Percentiles rank a stretch among this genome's conserved stretches.
phyloP scores from a whole-genome alignment of 2,113 vertebrate genomes.

The Cacatua alba region DNA sequence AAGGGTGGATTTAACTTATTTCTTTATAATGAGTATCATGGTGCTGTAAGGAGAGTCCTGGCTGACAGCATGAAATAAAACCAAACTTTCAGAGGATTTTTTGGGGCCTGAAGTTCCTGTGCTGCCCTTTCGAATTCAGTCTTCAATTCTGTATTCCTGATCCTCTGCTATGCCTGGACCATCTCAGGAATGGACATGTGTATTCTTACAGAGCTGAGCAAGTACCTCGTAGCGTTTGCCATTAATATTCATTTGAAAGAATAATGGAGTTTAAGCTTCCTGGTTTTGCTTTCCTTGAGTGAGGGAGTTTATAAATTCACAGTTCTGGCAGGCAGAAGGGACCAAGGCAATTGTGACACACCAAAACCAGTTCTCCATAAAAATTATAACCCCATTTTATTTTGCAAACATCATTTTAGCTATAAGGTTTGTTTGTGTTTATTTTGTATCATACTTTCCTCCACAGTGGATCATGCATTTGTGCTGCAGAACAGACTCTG shows the following conservation, averaged over 20 bases:
- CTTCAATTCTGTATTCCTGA: slow-evolving; percentile 15
- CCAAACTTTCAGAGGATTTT: not conserved
- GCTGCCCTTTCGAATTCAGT: not conserved
- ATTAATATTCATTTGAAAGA: slow-evolving; percentile 22
- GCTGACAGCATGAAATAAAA: not conserved
- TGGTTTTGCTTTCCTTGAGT: not conserved
- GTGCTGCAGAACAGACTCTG: not conserved
- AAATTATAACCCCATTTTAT: not conserved
- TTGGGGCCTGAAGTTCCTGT: slow-evolving; percentile 16
- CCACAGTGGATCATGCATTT: not conserved
- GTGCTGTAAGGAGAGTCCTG: slow-evolving; percentile 27
- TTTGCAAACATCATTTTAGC: not conserved
- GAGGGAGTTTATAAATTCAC: slow-evolving; percentile 13
- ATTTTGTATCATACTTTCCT: not conserved
- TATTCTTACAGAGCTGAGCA: not conserved
- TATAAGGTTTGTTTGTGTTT: not conserved
- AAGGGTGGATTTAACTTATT: slow-evolving; percentile 56
- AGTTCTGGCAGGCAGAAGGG: not conserved
- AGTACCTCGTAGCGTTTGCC: not conserved
- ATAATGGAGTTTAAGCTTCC: slow-evolving; percentile 38
- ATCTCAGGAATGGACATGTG: slow-evolving; percentile 17
- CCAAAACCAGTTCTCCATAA: not conserved
- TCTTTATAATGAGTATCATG: slow-evolving; percentile 34
- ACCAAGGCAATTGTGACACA: not conserved
- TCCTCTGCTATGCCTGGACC: slow-evolving; percentile 31